These are phyloP conservation scores for Darevskia mixta DNA, from an alignment of 2,797 vertebrate species.

Conservation along the genomic window DNA sequence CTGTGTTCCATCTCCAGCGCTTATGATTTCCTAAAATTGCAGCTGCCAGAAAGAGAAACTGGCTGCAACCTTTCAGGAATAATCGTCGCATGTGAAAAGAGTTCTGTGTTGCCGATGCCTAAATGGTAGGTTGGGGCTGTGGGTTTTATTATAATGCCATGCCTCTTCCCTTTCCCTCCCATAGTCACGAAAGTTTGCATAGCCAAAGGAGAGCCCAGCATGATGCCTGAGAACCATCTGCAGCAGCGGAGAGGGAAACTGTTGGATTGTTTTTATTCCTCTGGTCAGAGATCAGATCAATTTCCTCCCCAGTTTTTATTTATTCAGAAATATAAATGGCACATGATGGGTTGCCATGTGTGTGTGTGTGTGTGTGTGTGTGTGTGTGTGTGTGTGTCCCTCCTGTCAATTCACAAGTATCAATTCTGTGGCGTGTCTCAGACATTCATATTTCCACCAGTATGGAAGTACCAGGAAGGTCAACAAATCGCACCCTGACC, in stretches of 20 bases:
- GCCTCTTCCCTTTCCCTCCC: background rate
- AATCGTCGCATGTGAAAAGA: background rate
- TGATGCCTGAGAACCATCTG: background rate
- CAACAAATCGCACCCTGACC: background rate
- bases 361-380: too few relatives aligned
- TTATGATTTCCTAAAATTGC: slow-evolving; percentile 10
- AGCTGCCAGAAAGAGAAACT: background rate
- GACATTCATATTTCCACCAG: background rate
- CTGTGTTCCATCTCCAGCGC: slow-evolving; percentile 7
- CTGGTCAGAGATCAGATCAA: background rate
- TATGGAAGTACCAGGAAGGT: background rate
- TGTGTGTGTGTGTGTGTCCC: too few relatives aligned
- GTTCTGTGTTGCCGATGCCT: background rate
- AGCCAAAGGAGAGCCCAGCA: background rate
- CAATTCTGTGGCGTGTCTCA: background rate
- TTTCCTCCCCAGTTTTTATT: background rate
- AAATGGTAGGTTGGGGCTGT: slow-evolving; percentile 12
- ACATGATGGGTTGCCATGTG: too few relatives aligned
- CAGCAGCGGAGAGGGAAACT: background rate
- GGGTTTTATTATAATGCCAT: slow-evolving; percentile 4
- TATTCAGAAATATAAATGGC: background rate
- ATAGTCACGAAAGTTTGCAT: background rate
- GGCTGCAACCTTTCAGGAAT: slow-evolving; percentile 13
- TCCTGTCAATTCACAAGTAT: too few relatives aligned
- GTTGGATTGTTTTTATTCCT: background rate